Evolutionary conservation across 2,797 vertebrate genomes (phyloP), one percentile per base, ranked within the genome.

Genomic region (Pagetopsis macropterus): DNA sequence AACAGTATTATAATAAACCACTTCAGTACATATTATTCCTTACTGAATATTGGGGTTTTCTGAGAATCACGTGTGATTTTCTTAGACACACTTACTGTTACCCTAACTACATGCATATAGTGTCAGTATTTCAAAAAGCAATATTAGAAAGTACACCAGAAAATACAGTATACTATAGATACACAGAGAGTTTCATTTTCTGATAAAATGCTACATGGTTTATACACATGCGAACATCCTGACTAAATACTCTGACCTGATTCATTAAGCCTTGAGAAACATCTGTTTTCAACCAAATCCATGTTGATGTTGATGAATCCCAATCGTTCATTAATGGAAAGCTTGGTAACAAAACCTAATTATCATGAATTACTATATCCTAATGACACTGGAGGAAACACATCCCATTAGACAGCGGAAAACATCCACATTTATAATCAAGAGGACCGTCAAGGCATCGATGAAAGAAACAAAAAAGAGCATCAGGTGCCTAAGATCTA

Each of bases 271-370:
- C 83, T 77, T 80, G 52, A 72, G 59, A 79, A 85, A 85, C 83
- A 89, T 79, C 79, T 85, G 79, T 67, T 85, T 83, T 80, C 61
- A 78, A 75, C 87, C 59, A 70, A 60, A 55, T 73, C 64, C 12
- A 3, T 70, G 71, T 75, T 77, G 68, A 76, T 82, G 72, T 57
- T 87, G 81, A 88, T 86, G 79, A 82, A 76, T 84, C 65, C 73
- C 61, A 82, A 78, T 85, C 62, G 54, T 72, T 82, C 52, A 85
- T 85, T 84, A 81, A 80, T 68, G 52, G 46, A 50, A 43, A 70
- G 69, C 55, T 75, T 21, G 33, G 56, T 73, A 82, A 71, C 72
- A 75, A 54, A 60, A 78, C 70, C 82, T 83, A 83, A 87, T 88
- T 83, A 82, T 67, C 57, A 67, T n/a, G 46, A 77, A 81, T 82